phyloP scores from a whole-genome alignment of 2,797 vertebrate species.

The Chrysocyon brachyurus region DNA sequence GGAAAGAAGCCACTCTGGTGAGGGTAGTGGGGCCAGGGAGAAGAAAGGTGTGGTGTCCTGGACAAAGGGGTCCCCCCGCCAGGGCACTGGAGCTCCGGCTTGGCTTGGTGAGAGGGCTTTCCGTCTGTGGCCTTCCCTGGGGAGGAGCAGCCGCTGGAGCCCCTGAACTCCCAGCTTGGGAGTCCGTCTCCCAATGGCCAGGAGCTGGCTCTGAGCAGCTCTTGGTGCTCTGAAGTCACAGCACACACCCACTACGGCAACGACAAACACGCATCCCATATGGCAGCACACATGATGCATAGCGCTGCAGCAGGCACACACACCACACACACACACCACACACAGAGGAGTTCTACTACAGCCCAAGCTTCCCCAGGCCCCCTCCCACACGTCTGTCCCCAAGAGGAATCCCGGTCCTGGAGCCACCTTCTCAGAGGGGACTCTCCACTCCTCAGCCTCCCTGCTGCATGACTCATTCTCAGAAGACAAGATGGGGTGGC shows the following conservation, averaged over 20 bases:
- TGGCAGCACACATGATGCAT: too few species aligned
- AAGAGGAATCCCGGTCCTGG: constrained; percentile 54
- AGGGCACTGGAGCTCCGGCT: not conserved
- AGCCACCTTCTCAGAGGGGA: not conserved
- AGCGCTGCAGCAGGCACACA: fast-evolving
- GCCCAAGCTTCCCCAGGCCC: not conserved
- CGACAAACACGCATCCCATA: fast-evolving
- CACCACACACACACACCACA: not conserved
- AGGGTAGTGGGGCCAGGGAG: not conserved
- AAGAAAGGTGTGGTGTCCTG: not conserved
- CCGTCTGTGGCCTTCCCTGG: not conserved
- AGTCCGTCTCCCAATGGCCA: fast-evolving
- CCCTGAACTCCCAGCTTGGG: not conserved
- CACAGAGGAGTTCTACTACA: not conserved
- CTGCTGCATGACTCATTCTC: not conserved
- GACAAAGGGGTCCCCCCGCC: not conserved
- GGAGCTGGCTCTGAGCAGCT: not conserved
- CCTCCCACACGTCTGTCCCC: not conserved
- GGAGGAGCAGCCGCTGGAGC: not conserved
- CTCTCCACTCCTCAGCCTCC: not conserved
- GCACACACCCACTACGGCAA: not conserved
- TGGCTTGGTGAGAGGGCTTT: not conserved
- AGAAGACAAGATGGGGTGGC: not conserved
- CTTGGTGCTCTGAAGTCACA: not conserved
- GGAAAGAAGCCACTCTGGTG: not conserved